phyloP scores from a whole-genome alignment of 2,113 vertebrate species.

The Sinosuthora webbiana region DNA sequence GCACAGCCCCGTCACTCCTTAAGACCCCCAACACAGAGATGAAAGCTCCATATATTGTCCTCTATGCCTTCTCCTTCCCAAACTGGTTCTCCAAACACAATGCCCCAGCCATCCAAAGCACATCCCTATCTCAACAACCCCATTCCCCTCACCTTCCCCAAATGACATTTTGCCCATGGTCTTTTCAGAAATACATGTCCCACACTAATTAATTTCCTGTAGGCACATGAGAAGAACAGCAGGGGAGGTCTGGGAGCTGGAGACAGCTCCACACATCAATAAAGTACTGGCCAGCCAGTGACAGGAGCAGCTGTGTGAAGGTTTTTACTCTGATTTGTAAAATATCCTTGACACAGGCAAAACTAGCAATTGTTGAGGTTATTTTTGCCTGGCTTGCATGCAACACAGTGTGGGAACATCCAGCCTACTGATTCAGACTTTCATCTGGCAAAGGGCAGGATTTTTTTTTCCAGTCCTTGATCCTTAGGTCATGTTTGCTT shows the following conservation, averaged over 20 bases:
- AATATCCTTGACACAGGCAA: not conserved
- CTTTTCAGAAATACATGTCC: not conserved
- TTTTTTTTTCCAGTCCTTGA: not conserved
- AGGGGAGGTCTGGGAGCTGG: constrained; percentile 2
- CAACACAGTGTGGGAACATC: not conserved
- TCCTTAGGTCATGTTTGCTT: not conserved
- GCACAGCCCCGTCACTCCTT: not conserved
- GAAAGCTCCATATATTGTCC: not conserved
- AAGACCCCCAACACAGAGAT: not conserved
- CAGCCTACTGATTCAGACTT: not conserved
- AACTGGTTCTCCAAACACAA: not conserved
- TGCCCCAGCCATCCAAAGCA: not conserved
- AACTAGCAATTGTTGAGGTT: not conserved
- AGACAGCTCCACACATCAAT: not conserved
- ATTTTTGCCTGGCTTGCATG: not conserved
- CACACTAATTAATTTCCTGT: not conserved
- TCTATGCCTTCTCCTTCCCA: not conserved
- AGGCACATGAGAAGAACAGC: not conserved
- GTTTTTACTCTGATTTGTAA: not conserved
- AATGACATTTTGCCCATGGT: not conserved
- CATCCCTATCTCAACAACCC: not conserved
- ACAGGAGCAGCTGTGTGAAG: not conserved
- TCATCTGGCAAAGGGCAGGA: not conserved
- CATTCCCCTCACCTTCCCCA: not conserved
- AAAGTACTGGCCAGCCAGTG: not conserved